Conservation (phyloP, 1,140 invertebrate species). For the Dolichoris vasculosae region DNA sequence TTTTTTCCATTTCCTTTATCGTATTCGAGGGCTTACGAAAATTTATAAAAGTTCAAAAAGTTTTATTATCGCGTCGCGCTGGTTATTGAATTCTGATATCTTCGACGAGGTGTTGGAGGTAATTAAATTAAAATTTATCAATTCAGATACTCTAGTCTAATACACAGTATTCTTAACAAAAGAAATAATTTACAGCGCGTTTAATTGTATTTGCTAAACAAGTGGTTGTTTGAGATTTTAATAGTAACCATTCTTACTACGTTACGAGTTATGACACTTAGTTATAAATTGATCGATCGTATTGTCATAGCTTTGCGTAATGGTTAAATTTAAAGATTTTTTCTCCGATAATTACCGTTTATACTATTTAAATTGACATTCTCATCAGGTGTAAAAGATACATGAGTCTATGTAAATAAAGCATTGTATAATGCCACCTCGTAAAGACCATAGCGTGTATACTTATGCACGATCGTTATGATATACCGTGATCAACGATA, state of each 20-base stretch:
- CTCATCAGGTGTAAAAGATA: slow-evolving; percentile 12
- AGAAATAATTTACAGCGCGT: background rate
- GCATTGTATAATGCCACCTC: slow-evolving; percentile 19
- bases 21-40: background rate
- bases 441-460: slow-evolving; percentile 19
- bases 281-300: background rate
- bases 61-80: background rate
- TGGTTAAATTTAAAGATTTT: background rate
- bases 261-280: too few relatives aligned
- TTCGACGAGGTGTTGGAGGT: background rate
- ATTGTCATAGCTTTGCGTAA: background rate
- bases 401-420: slow-evolving; percentile 23
- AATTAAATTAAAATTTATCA: background rate
- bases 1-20: too few relatives aligned
- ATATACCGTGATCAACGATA: slow-evolving; percentile 7
- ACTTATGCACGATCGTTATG: background rate
- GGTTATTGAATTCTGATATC: background rate
- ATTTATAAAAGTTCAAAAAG: background rate
- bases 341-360: background rate
- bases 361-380: slow-evolving; percentile 4
- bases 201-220: background rate
- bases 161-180: background rate
- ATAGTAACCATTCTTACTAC: background rate
- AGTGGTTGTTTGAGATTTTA: background rate
- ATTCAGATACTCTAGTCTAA: background rate